Percentiles rank a stretch among this genome's conserved stretches.
Conservation (phyloP, 2,888 invertebrate genomes). For the Scaeva pyrastri region DNA sequence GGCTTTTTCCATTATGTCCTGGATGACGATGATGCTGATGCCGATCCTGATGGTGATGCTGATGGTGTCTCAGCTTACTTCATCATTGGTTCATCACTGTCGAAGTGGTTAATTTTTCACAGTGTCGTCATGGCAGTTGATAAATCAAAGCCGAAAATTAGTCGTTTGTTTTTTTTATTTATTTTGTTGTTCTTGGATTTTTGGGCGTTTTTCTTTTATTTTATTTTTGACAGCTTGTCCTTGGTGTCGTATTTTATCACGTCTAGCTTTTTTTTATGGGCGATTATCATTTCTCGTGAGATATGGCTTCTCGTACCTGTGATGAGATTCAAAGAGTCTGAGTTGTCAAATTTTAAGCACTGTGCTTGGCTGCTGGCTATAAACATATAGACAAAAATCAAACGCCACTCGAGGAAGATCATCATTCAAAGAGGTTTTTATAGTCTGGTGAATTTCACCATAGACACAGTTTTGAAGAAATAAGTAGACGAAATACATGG, state of each 20-base stretch:
- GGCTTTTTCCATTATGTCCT: slow-evolving; percentile 10
- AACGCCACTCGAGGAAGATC: slow-evolving; percentile 44
- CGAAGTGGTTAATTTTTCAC: slow-evolving; percentile 44
- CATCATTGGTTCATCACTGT: slow-evolving; percentile 52
- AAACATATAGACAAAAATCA: slow-evolving; percentile 52
- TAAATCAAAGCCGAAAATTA: slow-evolving; percentile 56
- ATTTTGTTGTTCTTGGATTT: too few relatives aligned
- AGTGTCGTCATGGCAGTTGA: slow-evolving; percentile 27
- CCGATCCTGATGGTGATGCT: neutral
- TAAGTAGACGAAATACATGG: too few relatives aligned
- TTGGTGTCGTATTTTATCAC: slow-evolving; percentile 12
- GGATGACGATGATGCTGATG: neutral
- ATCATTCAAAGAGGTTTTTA: slow-evolving; percentile 33
- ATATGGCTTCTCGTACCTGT: neutral
- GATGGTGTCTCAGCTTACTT: slow-evolving; percentile 17
- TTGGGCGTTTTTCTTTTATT: neutral
- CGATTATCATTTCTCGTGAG: slow-evolving; percentile 45
- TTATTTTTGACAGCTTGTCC: neutral
- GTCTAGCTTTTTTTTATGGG: slow-evolving; percentile 29
- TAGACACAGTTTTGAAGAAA: too few relatives aligned
- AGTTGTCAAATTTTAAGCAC: neutral
- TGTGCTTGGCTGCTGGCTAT: neutral
- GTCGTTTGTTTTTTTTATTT: neutral
- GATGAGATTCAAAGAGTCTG: neutral
- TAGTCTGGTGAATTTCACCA: neutral